Conservation (phyloP, 2,797 vertebrate genomes). For the Mormyrus hasselquistii region DNA sequence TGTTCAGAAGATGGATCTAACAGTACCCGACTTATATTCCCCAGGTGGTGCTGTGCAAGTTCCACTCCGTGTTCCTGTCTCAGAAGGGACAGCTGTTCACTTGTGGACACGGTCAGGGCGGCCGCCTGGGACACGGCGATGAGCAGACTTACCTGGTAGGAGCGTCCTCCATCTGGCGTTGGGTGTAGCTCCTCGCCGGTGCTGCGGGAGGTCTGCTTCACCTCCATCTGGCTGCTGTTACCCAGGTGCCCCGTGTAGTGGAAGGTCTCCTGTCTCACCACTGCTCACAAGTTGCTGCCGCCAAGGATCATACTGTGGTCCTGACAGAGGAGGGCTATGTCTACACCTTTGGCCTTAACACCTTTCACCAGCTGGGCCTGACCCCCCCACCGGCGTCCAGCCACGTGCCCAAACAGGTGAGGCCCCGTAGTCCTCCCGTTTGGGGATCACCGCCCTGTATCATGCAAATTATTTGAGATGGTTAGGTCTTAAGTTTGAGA, state of each 20-base stretch:
- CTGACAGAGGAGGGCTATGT: slow-evolving; percentile 89
- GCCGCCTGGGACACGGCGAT: slow-evolving; percentile 92
- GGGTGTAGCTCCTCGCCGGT: not conserved
- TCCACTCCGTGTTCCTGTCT: slow-evolving; percentile 95
- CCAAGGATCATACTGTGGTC: slow-evolving; percentile 91
- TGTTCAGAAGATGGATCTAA: not conserved
- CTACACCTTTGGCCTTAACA: slow-evolving; percentile 91
- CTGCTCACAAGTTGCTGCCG: slow-evolving; percentile 85
- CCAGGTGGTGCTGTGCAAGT: slow-evolving; percentile 92
- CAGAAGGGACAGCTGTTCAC: slow-evolving; percentile 95
- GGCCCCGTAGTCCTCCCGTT: not conserved
- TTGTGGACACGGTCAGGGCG: slow-evolving; percentile 94
- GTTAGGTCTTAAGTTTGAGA: not conserved
- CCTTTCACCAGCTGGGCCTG: slow-evolving; percentile 86
- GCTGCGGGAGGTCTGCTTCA: not conserved
- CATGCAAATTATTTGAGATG: not conserved
- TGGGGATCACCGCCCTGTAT: not conserved
- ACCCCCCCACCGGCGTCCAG: slow-evolving; percentile 75
- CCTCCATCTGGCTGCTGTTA: not conserved
- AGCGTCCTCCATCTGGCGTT: not conserved
- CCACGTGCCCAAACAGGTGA: slow-evolving; percentile 87
- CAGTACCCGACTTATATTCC: not conserved
- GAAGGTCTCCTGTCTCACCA: slow-evolving; percentile 80
- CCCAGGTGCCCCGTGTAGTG: slow-evolving; percentile 82
- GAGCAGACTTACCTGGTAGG: slow-evolving; percentile 93